Percentiles rank a stretch among this genome's conserved stretches.
These are phyloP conservation scores for Siniperca chuatsi DNA, from an alignment of 2,113 vertebrate genomes.

Conservation along the genomic window DNA sequence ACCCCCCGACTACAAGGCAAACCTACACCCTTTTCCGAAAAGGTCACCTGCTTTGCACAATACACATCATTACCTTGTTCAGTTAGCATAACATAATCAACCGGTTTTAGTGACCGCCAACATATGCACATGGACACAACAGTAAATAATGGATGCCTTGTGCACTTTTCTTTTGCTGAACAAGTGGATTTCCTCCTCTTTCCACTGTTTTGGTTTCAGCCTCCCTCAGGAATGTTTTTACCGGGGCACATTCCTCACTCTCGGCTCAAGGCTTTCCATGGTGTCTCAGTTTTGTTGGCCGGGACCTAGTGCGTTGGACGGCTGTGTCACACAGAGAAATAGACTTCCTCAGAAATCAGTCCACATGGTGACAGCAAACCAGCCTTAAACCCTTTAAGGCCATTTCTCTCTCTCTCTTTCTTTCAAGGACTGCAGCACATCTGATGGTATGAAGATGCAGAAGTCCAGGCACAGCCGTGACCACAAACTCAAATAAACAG, in stretches of 20 bases:
- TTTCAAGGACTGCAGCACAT: conserved; percentile 11
- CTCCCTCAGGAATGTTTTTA: conserved; percentile 79
- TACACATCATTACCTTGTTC: conserved; percentile 69
- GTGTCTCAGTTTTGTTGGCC: conserved; percentile 61
- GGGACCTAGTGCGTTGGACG: conserved; percentile 25
- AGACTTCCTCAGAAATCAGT: conserved; percentile 44
- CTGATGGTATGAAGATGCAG: conserved; percentile 10
- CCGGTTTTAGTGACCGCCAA: conserved; percentile 45
- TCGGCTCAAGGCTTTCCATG: conserved; percentile 65
- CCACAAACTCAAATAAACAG: conserved; percentile 47
- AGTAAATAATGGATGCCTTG: conserved; percentile 79
- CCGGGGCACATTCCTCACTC: conserved; percentile 70
- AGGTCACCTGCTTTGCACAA: conserved; percentile 61
- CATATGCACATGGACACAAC: conserved; percentile 56
- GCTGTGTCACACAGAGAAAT: conserved; percentile 47
- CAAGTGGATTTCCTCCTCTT: conserved; percentile 78
- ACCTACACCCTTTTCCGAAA: conserved; percentile 36
- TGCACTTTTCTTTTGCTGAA: conserved; percentile 73
- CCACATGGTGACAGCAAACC: conserved; percentile 33
- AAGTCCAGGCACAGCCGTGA: conserved; percentile 11
- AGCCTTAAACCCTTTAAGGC: neutral
- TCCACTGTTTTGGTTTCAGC: conserved; percentile 76
- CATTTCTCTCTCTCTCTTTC: neutral
- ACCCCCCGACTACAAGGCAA: conserved; percentile 38
- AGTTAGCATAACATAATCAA: conserved; percentile 79